phyloP scores from a whole-genome alignment of 2,113 vertebrate genomes.

The Marmota monax region DNA sequence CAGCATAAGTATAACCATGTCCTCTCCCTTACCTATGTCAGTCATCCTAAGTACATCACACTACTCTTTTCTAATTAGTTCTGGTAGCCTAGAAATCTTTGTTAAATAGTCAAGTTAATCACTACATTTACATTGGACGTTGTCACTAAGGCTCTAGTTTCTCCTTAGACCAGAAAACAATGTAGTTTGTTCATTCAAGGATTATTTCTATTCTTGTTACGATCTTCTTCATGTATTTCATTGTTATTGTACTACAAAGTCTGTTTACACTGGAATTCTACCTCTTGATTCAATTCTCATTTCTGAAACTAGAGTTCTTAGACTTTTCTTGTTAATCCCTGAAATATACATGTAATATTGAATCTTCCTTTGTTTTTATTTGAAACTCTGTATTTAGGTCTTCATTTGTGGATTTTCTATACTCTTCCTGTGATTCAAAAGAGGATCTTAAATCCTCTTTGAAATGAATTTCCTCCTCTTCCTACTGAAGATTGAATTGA shows the following conservation, averaged over 20 bases:
- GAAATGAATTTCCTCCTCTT: conserved; percentile 58
- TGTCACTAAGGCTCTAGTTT: neutral
- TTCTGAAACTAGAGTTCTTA: conserved; percentile 16
- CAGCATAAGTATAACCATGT: neutral
- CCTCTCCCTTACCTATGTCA: neutral
- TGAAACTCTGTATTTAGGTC: neutral
- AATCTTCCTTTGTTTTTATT: neutral
- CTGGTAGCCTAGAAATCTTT: neutral
- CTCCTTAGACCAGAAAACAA: neutral
- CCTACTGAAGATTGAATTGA: conserved; percentile 7
- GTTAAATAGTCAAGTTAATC: neutral
- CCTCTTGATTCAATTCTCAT: conserved; percentile 8
- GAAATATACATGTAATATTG: neutral
- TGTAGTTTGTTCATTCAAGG: neutral
- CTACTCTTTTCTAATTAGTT: neutral
- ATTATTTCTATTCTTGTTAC: neutral
- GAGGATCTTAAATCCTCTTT: neutral
- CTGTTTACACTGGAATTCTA: neutral
- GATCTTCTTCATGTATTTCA: conserved; percentile 8
- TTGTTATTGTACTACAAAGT: neutral
- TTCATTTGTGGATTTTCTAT: neutral
- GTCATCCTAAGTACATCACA: neutral
- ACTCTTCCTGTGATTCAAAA: conserved; percentile 25
- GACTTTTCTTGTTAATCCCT: conserved; percentile 19
- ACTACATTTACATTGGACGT: neutral